phyloP scores from a whole-genome alignment of 1,140 invertebrate genomes.

The Trissolcus basalis region DNA sequence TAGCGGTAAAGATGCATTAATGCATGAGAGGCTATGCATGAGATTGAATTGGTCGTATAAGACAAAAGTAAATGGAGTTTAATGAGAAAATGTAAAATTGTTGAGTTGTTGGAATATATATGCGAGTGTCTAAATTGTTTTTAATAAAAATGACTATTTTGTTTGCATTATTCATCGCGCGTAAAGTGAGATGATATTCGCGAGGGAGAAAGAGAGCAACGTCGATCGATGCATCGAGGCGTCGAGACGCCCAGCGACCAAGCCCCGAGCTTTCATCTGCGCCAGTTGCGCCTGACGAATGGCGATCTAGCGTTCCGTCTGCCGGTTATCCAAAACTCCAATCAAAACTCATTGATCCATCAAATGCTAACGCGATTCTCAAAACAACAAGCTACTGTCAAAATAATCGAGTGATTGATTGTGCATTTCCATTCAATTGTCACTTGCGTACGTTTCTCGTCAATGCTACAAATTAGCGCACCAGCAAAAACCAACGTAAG shows the following conservation, averaged over 20 bases:
- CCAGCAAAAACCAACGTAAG: too few species aligned
- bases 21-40: too few species aligned
- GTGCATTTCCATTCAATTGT: constrained; percentile 1
- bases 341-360: neutral
- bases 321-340: constrained; percentile 55
- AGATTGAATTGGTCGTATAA: too few species aligned
- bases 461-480: constrained; percentile 4
- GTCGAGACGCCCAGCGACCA: constrained; percentile 67
- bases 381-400: constrained; percentile 1
- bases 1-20: too few species aligned
- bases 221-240: constrained; percentile 71
- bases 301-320: constrained; percentile 53
- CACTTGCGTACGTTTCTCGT: neutral
- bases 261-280: constrained; percentile 64
- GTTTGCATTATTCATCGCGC: constrained; percentile 26
- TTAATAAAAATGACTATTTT: constrained; percentile 3
- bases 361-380: neutral
- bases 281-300: constrained; percentile 57
- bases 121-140: neutral
- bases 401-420: neutral
- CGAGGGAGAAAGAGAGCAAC: constrained; percentile 50
- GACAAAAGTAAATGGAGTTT: too few species aligned
- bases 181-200: constrained; percentile 35
- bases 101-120: too few species aligned
- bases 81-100: too few species aligned